Evolutionary conservation across 2,888 invertebrate species (phyloP).

Genomic region (Trypoxylon attenuatum): DNA sequence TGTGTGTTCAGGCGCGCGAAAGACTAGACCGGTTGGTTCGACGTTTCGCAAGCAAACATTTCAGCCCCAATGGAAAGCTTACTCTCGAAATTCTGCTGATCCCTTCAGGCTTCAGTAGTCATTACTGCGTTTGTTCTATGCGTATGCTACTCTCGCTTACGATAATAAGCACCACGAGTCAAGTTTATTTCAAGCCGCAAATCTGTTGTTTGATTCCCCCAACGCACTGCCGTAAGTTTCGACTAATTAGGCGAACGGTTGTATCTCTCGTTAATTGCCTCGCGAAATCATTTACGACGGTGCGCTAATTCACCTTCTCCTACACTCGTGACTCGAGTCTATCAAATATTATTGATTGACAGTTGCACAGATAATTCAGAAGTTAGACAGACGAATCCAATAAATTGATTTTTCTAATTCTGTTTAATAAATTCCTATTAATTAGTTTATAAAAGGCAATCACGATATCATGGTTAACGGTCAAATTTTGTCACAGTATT

Average conservation of each 20-base stretch:
- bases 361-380: no score
- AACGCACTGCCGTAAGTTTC: conserved; percentile 26
- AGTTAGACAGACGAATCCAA: no score
- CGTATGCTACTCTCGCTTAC: conserved; percentile 46
- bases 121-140: conserved; percentile 59
- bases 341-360: background rate
- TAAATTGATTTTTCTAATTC: no score
- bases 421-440: no score
- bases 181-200: conserved; percentile 47
- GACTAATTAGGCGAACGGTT: conserved; percentile 46
- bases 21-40: conserved; percentile 26
- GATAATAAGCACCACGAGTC: conserved; percentile 46
- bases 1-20: conserved; percentile 24
- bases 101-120: conserved; percentile 57
- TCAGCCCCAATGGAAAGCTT: conserved; percentile 57
- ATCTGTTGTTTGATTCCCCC: conserved; percentile 49
- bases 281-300: conserved; percentile 6
- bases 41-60: conserved; percentile 59
- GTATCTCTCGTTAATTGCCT: conserved; percentile 31
- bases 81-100: conserved; percentile 59
- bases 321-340: background rate
- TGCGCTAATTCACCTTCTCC: conserved; percentile 9
- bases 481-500: no score
- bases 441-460: no score
- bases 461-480: no score